Evolutionary conservation across 2,888 invertebrate species (phyloP), one percentile per base, ranked within the genome.

Genomic region (Nezara viridula): DNA sequence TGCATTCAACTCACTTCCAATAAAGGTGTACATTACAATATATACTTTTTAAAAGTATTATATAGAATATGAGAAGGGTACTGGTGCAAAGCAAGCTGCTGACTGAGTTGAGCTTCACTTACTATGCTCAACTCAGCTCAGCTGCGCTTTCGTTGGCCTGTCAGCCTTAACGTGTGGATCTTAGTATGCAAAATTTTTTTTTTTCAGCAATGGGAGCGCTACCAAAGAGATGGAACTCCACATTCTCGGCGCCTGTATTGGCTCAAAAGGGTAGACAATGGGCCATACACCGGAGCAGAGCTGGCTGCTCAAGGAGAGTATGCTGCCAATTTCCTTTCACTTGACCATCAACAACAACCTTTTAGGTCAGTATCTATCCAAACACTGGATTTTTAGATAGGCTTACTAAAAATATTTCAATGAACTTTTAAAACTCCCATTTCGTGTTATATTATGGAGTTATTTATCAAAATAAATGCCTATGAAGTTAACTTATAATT

Each of bases 121-220:
- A n/a, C n/a, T n/a, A n/a, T n/a, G n/a, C n/a, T n/a, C n/a, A n/a
- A n/a, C n/a, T n/a, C n/a, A n/a, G n/a, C n/a, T n/a, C n/a, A n/a
- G n/a, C n/a, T n/a, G n/a, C n/a, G n/a, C n/a, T n/a, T n/a, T n/a
- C n/a, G n/a, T n/a, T n/a, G n/a, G n/a, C n/a, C n/a, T n/a, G n/a
- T n/a, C n/a, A n/a, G n/a, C n/a, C n/a, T n/a, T n/a, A n/a, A n/a
- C n/a, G n/a, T n/a, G n/a, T n/a, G n/a, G n/a, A n/a, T n/a, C n/a
- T n/a, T n/a, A n/a, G n/a, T n/a, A n/a, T n/a, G n/a, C n/a, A n/a
- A n/a, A n/a, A n/a, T n/a, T n/a, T n/a, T 85, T 14, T 49, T 27
- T 98, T 81, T 96, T 89, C 96, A 98, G 93, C 98, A 98, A 93
- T 98, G 98, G 98, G 97, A 98, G 92, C 95, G 96, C 91, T 97